These are phyloP conservation scores for Ibycter americanus DNA, from an alignment of 2,797 vertebrate genomes.

Conservation along the genomic window DNA sequence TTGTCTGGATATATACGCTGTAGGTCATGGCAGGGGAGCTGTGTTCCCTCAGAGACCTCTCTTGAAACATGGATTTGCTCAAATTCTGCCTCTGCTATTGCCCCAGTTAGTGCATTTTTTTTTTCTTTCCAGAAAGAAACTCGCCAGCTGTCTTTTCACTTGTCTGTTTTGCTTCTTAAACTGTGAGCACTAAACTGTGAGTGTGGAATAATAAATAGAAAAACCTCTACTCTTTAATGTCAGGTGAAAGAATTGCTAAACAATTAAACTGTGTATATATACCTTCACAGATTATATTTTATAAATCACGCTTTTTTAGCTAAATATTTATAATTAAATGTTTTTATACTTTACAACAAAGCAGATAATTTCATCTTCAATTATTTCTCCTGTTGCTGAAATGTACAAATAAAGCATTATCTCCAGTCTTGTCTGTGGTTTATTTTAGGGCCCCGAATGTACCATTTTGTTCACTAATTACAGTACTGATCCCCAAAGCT, in stretches of 20 bases:
- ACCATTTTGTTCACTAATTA: background rate
- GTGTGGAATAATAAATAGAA: slow-evolving; percentile 57
- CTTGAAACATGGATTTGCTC: background rate
- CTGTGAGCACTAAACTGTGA: slow-evolving; percentile 74
- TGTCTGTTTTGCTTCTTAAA: slow-evolving; percentile 58
- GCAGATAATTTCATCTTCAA: slow-evolving; percentile 62
- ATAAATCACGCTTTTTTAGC: slow-evolving; percentile 73
- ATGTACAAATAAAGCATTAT: slow-evolving; percentile 58
- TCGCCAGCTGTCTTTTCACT: slow-evolving; percentile 1
- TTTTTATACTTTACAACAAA: slow-evolving; percentile 77
- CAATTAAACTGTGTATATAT: slow-evolving; percentile 64
- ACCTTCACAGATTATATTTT: slow-evolving; percentile 75
- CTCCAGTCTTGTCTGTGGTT: background rate
- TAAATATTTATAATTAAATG: slow-evolving; percentile 76
- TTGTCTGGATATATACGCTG: background rate
- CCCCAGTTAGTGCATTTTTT: background rate
- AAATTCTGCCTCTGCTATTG: slow-evolving; percentile 8
- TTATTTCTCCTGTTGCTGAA: slow-evolving; percentile 71
- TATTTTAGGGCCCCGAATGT: background rate
- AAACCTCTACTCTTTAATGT: slow-evolving; percentile 53
- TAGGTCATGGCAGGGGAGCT: background rate
- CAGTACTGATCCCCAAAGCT: background rate
- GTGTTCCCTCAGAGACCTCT: background rate
- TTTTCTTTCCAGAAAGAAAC: background rate
- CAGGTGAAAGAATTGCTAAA: slow-evolving; percentile 62